These are phyloP conservation scores for Lordiphosa fenestrarum DNA, from an alignment of 2,888 invertebrate species.

Conservation along the genomic window DNA sequence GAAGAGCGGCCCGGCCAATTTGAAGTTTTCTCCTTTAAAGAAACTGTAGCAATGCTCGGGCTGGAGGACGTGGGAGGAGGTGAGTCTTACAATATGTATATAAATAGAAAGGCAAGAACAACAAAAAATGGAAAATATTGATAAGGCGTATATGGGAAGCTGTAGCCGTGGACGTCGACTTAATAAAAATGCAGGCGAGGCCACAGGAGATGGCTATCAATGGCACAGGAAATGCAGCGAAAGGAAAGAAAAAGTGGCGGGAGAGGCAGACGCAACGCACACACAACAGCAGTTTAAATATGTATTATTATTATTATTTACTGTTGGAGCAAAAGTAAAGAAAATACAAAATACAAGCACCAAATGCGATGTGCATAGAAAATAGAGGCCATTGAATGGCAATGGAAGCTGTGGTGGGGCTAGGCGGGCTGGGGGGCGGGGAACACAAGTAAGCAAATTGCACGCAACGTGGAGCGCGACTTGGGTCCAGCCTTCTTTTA, in stretches of 20 bases:
- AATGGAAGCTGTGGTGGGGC: slow-evolving; percentile 10
- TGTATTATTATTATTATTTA: slow-evolving; percentile 72
- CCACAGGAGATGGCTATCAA: slow-evolving; percentile 61
- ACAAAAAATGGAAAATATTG: slow-evolving; percentile 59
- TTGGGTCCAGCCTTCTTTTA: slow-evolving; percentile 16
- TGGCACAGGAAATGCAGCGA: slow-evolving; percentile 57
- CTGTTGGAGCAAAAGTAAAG: slow-evolving; percentile 34
- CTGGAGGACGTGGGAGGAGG: slow-evolving; percentile 1
- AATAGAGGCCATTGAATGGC: slow-evolving; percentile 11
- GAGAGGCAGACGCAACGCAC: slow-evolving; percentile 9
- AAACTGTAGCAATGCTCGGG: slow-evolving; percentile 41
- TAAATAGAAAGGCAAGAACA: slow-evolving; percentile 1
- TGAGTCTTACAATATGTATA: slow-evolving; percentile 29
- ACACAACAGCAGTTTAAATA: slow-evolving; percentile 59
- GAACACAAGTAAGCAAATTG: slow-evolving; percentile 53
- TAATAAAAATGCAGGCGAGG: slow-evolving; percentile 53
- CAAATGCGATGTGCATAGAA: slow-evolving; percentile 24
- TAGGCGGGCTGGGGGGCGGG: slow-evolving; percentile 1
- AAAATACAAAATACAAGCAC: slow-evolving; percentile 23
- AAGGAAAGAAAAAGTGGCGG: slow-evolving; percentile 10
- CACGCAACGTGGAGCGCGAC: slow-evolving; percentile 22
- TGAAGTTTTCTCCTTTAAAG: slow-evolving; percentile 21
- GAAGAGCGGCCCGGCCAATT: slow-evolving; percentile 36
- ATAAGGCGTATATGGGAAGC: slow-evolving; percentile 44
- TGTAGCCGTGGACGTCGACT: slow-evolving; percentile 27